These are phyloP conservation scores for Oxytorus armatus DNA, from an alignment of 2,888 invertebrate species.

Conservation along the genomic window DNA sequence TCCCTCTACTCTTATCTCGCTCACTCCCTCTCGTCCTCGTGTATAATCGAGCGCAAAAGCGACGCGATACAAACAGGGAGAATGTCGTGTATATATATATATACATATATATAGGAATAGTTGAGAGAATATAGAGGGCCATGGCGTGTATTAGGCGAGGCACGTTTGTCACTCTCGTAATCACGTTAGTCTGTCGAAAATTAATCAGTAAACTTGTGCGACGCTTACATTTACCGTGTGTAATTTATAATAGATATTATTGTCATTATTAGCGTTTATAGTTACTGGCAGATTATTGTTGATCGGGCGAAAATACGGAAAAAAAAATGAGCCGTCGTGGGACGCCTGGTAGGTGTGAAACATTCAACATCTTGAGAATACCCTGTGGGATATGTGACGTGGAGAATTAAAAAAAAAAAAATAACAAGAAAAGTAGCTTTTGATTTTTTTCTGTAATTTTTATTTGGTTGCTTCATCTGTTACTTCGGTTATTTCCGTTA, in stretches of 20 bases:
- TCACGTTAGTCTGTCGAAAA: slow-evolving; percentile 27
- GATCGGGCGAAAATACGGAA: too few species aligned
- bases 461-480: too few species aligned
- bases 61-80: slow-evolving; percentile 13
- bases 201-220: slow-evolving; percentile 26
- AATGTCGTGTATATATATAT: slow-evolving; percentile 8
- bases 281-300: too few species aligned
- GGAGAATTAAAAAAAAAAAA: too few species aligned
- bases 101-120: not conserved
- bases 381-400: too few species aligned
- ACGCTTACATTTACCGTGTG: not conserved
- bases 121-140: not conserved
- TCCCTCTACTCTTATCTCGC: not conserved
- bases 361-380: too few species aligned
- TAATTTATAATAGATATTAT: not conserved
- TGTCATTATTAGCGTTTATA: not conserved
- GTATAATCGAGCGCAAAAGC: slow-evolving; percentile 44
- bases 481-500: too few species aligned
- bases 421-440: too few species aligned
- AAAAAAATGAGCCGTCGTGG: too few species aligned
- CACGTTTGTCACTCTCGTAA: slow-evolving; percentile 63
- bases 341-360: too few species aligned
- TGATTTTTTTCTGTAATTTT: too few species aligned
- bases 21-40: not conserved
- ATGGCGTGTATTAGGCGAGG: slow-evolving; percentile 8